A percentile compares a stretch with the other conserved stretches of the same genome.
phyloP scores from a whole-genome alignment of 2,113 vertebrate genomes.

The Charina bottae region DNA sequence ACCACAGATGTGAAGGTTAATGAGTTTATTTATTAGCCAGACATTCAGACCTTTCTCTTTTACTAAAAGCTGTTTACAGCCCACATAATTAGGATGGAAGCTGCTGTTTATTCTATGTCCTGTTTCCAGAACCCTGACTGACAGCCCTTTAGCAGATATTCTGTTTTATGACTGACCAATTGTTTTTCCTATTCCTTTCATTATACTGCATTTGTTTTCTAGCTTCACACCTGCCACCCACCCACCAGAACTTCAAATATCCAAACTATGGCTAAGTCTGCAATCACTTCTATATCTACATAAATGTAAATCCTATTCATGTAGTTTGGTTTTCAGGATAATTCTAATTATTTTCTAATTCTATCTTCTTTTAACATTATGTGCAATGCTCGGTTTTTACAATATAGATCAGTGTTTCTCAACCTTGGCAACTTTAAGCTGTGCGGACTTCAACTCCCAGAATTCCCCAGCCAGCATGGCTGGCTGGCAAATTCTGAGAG shows the following conservation, averaged over 20 bases:
- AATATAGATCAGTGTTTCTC: too few relatives aligned
- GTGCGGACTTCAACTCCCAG: too few relatives aligned
- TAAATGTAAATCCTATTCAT: too few relatives aligned
- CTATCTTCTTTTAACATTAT: too few relatives aligned
- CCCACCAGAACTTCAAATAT: not conserved
- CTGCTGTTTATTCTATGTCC: constrained; percentile 55
- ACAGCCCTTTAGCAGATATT: constrained; percentile 59
- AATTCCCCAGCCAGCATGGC: too few relatives aligned
- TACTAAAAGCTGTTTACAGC: constrained; percentile 59
- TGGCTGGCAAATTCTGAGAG: too few relatives aligned
- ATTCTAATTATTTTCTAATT: too few relatives aligned
- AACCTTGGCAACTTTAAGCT: too few relatives aligned
- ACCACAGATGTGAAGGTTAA: too few relatives aligned
- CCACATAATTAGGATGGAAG: constrained; percentile 68
- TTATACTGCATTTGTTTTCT: fast-evolving
- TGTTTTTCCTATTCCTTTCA: constrained; percentile 30
- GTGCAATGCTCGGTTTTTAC: too few relatives aligned
- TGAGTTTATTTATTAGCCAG: not conserved
- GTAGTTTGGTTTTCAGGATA: too few relatives aligned
- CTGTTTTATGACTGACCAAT: constrained; percentile 37
- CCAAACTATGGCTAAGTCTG: not conserved
- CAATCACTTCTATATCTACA: too few relatives aligned
- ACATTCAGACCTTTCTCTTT: not conserved
- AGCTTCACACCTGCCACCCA: not conserved
- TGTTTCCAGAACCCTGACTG: constrained; percentile 63